A percentile compares a stretch with the other conserved stretches of the same genome.
Evolutionary conservation across 92 coral and sea anemone genomes (phyloP).

Genomic region (Epizoanthus ramosus): DNA sequence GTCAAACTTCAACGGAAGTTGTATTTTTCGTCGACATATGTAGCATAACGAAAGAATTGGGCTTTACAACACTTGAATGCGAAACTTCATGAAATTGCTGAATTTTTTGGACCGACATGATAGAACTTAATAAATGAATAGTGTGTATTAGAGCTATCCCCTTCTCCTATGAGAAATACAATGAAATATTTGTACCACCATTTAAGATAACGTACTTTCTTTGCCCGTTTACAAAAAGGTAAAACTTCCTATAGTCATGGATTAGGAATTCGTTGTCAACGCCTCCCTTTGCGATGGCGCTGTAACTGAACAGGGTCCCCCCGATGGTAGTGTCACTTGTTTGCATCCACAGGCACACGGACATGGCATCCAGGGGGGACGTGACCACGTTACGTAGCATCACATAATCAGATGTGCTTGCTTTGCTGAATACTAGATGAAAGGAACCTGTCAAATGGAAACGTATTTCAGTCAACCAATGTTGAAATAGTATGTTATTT

Average conservation of each 20-base stretch:
- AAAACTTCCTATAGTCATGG: conserved; percentile 2
- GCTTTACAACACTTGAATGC: no score
- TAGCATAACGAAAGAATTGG: no score
- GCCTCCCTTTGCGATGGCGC: background rate
- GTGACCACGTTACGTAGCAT: conserved; percentile 36
- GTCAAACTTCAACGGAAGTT: no score
- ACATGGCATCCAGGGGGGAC: conserved; percentile 25
- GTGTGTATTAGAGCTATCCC: no score
- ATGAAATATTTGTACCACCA: no score
- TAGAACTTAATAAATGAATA: no score
- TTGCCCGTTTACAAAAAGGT: background rate
- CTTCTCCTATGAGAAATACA: no score
- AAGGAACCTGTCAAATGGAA: background rate
- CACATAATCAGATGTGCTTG: conserved; percentile 19
- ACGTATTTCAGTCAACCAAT: background rate
- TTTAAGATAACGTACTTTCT: background rate
- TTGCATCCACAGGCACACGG: conserved; percentile 55
- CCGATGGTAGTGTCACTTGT: conserved; percentile 18
- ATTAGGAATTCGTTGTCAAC: conserved; percentile 19
- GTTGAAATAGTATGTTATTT: no score
- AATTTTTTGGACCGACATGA: no score
- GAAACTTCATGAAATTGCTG: no score
- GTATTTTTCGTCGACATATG: no score
- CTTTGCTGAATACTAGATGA: conserved; percentile 21
- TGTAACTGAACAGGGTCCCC: conserved; percentile 43